Evolutionary conservation across 2,797 vertebrate species (phyloP), one percentile per base, ranked within the genome.

Genomic region (Scolopax bukidnonensis): DNA sequence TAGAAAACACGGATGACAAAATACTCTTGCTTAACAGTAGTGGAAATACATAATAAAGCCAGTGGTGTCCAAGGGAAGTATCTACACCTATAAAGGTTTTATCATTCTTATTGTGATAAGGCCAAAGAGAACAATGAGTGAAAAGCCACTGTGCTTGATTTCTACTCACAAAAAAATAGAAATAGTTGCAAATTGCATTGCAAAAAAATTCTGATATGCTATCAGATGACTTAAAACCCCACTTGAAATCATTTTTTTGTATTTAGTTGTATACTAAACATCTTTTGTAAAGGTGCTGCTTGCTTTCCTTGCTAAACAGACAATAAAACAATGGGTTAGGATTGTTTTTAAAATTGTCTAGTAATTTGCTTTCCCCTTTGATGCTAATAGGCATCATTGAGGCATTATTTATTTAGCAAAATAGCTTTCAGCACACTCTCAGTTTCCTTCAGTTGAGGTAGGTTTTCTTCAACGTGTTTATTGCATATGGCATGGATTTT

Each of bases 361-460:
- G 50, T 67, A 95, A 93, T 95, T 96, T 56, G 30, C 40, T 95
- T 96, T 88, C 38, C 75, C 47, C 43, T 96, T 91, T 94, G 69
- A 89, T 93, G 47, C 5, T 84, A 89, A 80, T 61, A 94, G 43
- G 32, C 50, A 47, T 93, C 78, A 92, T 75, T 89, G 80, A 90
- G 43, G 48, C 40, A 89, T 81, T 88, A 71, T 93, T 94, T 87
- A 40, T 63, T 78, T 81, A 89, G 45, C 63, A 19, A 76, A 81
- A 65, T 74, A 82, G 10, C 76, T 93, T 80, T 92, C 71, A 91
- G 59, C 45, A 30, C 74, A 28, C 17, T 87, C 64, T 84, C 11
- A 20, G 11, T 79, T 96, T 93, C 73, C 24, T 93, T 60, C 63
- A 47, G 41, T 11, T 24, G 21, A 85, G 17, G 60, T n/a, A 47